These are phyloP conservation scores for Xerus rutilus DNA, from an alignment of 2,797 vertebrate genomes.

Conservation along the genomic window DNA sequence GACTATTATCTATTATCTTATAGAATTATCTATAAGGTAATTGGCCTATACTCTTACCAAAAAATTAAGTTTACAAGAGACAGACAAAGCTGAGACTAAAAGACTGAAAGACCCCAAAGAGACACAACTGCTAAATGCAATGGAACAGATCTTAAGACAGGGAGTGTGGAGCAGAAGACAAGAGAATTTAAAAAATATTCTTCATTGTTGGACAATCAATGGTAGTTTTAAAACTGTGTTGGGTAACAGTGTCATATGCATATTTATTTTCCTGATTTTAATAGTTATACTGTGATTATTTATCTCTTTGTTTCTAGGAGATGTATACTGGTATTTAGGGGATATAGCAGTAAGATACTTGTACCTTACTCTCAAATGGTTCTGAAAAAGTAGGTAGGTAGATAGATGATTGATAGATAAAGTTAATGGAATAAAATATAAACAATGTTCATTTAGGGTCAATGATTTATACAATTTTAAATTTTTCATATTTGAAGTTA, in stretches of 20 bases:
- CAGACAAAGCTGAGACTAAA: not conserved
- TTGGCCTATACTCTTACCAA: not conserved
- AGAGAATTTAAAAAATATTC: not conserved
- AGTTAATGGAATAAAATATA: not conserved
- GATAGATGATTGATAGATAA: not conserved
- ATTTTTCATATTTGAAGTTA: not conserved
- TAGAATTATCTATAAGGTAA: not conserved
- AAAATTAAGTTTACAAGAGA: not conserved
- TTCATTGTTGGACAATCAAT: not conserved
- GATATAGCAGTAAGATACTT: not conserved
- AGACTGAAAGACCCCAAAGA: not conserved
- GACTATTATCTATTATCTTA: no score
- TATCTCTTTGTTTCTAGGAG: not conserved
- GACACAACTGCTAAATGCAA: not conserved
- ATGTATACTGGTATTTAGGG: not conserved
- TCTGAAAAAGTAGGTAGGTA: not conserved
- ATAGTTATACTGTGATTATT: not conserved
- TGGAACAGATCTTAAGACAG: not conserved
- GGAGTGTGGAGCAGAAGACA: accelerated
- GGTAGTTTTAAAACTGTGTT: not conserved
- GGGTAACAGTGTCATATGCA: not conserved
- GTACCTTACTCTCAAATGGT: not conserved
- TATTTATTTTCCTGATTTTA: not conserved
- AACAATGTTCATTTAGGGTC: not conserved
- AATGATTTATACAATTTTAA: not conserved